Evolutionary conservation across 2,113 vertebrate species (phyloP), one percentile per base, ranked within the genome.

Genomic region (Hiodon tergisus): DNA sequence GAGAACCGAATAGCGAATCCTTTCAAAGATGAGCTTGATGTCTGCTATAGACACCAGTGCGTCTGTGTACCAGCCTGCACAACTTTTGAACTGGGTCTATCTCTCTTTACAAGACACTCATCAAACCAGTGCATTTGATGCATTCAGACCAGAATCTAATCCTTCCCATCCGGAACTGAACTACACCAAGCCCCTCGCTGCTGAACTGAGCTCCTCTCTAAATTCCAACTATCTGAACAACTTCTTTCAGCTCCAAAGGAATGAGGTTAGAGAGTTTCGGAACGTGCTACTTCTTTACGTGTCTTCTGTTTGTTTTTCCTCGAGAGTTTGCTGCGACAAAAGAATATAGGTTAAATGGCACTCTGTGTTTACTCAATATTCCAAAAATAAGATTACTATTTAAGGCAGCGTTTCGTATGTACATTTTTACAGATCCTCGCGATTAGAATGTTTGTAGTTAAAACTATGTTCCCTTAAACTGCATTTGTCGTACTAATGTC

Each of bases 31-130:
- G 91, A 94, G 89, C 81, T 89, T 96, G 90, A 89, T 95, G 92
- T 96, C 95, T 79, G 93, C 95, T 73, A 91, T 96, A 88, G 94
- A 97, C 88, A 86, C 94, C 81, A 96, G 94, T 90, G 94, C 95
- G 84, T 95, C 95, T 83, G 92, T 94, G 77, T 95, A 93, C 90
- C 95, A 94, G 86, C 95, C 96, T 17, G 93, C 94, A 57, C 95
- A 97, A 91, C 91, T 97, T 73, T 90, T 98, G 86, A 96, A 96
- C 90, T 97, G 95, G 96, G 94, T 97, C 82, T 96, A 95, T 80
- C 94, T 98, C 87, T 98, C 96, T 66, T 82, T 97, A 81, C 94
- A 94, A 81, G 95, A 96, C 88, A 89, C 91, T 1, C 97, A 98
- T 90, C 95, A 98, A 86, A 93, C 95, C 84, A 98, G 91, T 82